These are phyloP conservation scores for Chamaea fasciata DNA, from an alignment of 2,113 vertebrate genomes.

Conservation along the genomic window DNA sequence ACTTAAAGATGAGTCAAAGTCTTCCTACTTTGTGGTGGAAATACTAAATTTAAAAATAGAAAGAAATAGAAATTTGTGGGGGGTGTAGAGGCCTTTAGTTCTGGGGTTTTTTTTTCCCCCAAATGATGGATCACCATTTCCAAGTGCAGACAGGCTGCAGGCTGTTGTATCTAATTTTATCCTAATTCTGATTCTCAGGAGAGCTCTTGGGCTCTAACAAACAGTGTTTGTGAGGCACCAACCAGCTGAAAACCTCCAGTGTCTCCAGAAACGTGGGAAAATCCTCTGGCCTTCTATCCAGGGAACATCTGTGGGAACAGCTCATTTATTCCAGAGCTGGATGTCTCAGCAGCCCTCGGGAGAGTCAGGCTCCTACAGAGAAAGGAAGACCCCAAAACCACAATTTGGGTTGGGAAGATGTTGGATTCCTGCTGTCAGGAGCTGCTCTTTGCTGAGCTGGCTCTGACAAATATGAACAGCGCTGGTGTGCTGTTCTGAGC, in stretches of 20 bases:
- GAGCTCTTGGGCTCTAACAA: not conserved
- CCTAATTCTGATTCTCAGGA: constrained; percentile 13
- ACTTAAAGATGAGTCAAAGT: not conserved
- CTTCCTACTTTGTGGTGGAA: not conserved
- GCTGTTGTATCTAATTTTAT: constrained; percentile 20
- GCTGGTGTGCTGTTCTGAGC: rapidly evolving
- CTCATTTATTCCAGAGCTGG: not conserved
- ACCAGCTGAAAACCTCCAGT: not conserved
- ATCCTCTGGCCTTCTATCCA: not conserved
- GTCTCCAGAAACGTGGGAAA: constrained; percentile 36
- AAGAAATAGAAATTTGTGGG: not conserved
- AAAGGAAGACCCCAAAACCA: not conserved
- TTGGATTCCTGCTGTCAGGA: not conserved
- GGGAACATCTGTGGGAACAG: not conserved
- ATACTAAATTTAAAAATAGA: not conserved
- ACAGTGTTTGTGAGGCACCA: not conserved
- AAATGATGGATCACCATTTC: not conserved
- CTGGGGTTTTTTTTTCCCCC: rapidly evolving
- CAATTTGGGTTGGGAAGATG: not conserved
- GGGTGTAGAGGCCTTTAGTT: not conserved
- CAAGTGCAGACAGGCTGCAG: not conserved
- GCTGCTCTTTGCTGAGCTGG: not conserved
- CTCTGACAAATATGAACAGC: not conserved
- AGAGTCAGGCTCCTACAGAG: not conserved
- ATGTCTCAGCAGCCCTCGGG: not conserved